Percentiles rank a stretch among this genome's conserved stretches.
These are phyloP conservation scores for Nesoenas mayeri DNA, from an alignment of 2,113 vertebrate species.

Conservation along the genomic window DNA sequence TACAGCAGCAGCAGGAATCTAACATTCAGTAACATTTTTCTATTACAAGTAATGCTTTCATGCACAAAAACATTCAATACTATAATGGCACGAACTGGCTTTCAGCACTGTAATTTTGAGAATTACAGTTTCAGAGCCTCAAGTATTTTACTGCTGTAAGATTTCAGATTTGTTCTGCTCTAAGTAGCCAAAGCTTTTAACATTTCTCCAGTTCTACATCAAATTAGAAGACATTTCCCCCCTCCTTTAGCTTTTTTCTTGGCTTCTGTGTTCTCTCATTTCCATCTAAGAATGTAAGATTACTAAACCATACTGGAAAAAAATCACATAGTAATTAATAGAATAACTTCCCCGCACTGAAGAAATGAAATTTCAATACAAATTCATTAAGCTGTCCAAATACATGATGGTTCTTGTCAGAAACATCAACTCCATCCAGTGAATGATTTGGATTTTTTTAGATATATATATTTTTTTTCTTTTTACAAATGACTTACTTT, in stretches of 20 bases:
- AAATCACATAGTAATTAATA: neutral
- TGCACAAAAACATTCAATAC: constrained; percentile 7
- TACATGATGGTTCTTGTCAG: neutral
- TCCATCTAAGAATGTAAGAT: neutral
- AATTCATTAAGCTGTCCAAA: neutral
- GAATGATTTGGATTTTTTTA: neutral
- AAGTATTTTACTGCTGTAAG: constrained; percentile 39
- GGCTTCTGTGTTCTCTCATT: neutral
- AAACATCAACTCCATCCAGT: neutral
- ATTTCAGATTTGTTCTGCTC: constrained; percentile 12
- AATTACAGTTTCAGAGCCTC: constrained; percentile 46
- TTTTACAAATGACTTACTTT: neutral
- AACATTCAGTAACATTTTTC: constrained; percentile 36
- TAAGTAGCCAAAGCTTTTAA: constrained; percentile 21
- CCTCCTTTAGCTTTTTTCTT: neutral
- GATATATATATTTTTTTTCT: neutral
- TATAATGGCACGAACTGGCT: constrained; percentile 21
- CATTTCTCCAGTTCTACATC: neutral
- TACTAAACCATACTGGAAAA: neutral
- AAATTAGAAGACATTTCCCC: neutral
- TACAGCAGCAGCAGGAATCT: constrained; percentile 3
- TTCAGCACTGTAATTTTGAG: constrained; percentile 35
- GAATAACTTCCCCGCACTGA: neutral
- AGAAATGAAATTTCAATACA: neutral
- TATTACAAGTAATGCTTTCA: constrained; percentile 9